Base-by-base conservation (phyloP, 2,113 vertebrate genomes). In the Corythoichthys intestinalis region DNA sequence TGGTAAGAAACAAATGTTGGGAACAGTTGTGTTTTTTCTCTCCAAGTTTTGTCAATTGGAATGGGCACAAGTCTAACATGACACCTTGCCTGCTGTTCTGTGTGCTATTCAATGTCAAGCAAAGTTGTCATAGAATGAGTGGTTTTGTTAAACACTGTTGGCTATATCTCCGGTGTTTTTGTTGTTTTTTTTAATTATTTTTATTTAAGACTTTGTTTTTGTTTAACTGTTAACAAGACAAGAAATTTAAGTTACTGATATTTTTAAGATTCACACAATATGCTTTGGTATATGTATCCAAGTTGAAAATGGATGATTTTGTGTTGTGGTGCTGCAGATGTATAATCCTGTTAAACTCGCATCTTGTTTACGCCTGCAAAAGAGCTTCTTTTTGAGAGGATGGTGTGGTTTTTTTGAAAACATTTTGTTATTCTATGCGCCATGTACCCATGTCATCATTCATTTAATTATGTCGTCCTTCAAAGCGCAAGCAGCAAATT, bases 311-410 rank as follows among this genome's bases (percentile, higher is more conserved):
- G 71, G 37, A 78, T 15, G 49, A 50, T 66, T 83, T 80, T 77
- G 39, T 80, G 74, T 77, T 70, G 65, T 74, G 76, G 71, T 70
- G 76, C 38, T 74, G 65, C 58, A 67, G 57, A 70, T 79, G 60
- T 75, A 52, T 69, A 61, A 71, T 73, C 72, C 56, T 41, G 59
- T 48, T 50, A 70, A 73, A 28, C 67, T 71, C 9, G 61, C 65
- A 65, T 83, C 67, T 69, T 52, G 69, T 85, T 75, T 80, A 75
- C 66, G 74, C 49, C 59, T 61, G 57, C 58, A 65, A 66, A 82
- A 77, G 75, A 83, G 75, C 67, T 86, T 76, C 82, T 79, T 64
- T 69, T 35, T 75, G 3, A 28, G 20, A 20, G 9, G 8, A 10
- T n/a, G 28, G 9, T 76, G 60, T 83, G 14, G 74, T 53, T 13